Percentiles rank a stretch among this genome's conserved stretches.
Evolutionary conservation across 2,888 invertebrate species (phyloP).

Genomic region (Drosophila recens): DNA sequence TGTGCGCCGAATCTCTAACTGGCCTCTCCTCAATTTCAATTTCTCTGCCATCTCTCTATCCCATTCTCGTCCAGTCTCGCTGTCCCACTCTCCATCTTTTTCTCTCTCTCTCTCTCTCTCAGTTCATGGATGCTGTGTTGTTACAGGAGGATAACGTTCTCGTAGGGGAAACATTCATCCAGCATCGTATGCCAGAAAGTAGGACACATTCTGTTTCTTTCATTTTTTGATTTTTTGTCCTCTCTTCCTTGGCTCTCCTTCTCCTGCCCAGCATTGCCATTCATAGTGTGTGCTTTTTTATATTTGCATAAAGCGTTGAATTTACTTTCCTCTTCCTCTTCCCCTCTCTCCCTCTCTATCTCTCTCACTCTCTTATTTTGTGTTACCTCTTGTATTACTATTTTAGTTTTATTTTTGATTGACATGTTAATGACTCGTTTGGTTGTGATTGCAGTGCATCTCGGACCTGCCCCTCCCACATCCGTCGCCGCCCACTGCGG

Average conservation of each 20-base stretch:
- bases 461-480: not conserved
- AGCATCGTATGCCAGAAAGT: slow-evolving; percentile 62
- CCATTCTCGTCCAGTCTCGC: not conserved
- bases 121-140: slow-evolving; percentile 12
- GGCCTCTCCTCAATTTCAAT: slow-evolving; percentile 14
- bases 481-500: slow-evolving; percentile 6
- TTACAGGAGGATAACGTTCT: slow-evolving; percentile 7
- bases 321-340: slow-evolving; percentile 16
- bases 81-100: not conserved
- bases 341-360: not conserved
- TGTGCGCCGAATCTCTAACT: slow-evolving; percentile 58
- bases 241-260: not conserved
- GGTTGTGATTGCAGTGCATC: slow-evolving; percentile 45
- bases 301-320: slow-evolving; percentile 49
- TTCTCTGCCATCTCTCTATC: slow-evolving; percentile 8
- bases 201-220: slow-evolving; percentile 60
- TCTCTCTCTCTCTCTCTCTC: not conserved
- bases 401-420: slow-evolving; percentile 36
- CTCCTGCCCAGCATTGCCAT: slow-evolving; percentile 13
- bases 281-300: slow-evolving; percentile 15
- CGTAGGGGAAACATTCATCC: slow-evolving; percentile 48
- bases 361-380: not conserved
- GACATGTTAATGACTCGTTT: slow-evolving; percentile 58
- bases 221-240: not conserved
- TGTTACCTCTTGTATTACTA: slow-evolving; percentile 5